A percentile compares a stretch with the other conserved stretches of the same genome.
Conservation (phyloP, 2,888 invertebrate species). For the Cryptosula pallasiana region DNA sequence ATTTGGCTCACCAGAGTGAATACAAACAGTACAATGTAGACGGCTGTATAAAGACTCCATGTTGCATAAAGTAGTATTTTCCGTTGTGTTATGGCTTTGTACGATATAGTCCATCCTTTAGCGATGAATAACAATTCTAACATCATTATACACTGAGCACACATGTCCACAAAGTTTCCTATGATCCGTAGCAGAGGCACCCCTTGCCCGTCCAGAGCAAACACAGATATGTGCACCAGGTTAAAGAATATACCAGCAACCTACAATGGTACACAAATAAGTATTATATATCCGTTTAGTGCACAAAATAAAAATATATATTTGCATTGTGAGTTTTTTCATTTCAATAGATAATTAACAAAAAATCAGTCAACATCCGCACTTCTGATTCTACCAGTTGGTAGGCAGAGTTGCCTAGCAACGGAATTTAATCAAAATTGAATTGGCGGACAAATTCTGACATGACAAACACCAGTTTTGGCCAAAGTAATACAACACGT, state of each 20-base stretch:
- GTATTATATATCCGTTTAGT: too few species aligned
- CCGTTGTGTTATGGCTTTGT: conserved; percentile 73
- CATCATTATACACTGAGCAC: conserved; percentile 89
- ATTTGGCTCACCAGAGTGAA: conserved; percentile 96
- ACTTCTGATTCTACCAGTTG: too few species aligned
- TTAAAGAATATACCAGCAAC: conserved; percentile 71
- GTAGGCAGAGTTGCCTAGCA: too few species aligned
- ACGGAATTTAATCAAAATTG: too few species aligned
- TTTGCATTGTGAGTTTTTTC: too few species aligned
- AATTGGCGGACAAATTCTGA: too few species aligned
- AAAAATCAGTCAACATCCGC: too few species aligned
- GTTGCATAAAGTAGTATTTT: conserved; percentile 77
- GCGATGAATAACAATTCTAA: conserved; percentile 81
- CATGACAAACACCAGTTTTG: too few species aligned
- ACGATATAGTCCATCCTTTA: conserved; percentile 94
- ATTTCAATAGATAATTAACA: too few species aligned
- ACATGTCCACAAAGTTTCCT: conserved; percentile 86
- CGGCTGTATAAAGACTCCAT: conserved; percentile 85
- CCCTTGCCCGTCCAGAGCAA: conserved; percentile 84
- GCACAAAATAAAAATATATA: too few species aligned
- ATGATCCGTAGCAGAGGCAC: conserved; percentile 73
- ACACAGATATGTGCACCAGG: conserved; percentile 80
- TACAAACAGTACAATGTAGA: conserved; percentile 84
- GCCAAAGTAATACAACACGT: too few species aligned
- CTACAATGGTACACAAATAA: neutral